phyloP scores from a whole-genome alignment of 2,797 vertebrate species.

The Enteromius viviparus region DNA sequence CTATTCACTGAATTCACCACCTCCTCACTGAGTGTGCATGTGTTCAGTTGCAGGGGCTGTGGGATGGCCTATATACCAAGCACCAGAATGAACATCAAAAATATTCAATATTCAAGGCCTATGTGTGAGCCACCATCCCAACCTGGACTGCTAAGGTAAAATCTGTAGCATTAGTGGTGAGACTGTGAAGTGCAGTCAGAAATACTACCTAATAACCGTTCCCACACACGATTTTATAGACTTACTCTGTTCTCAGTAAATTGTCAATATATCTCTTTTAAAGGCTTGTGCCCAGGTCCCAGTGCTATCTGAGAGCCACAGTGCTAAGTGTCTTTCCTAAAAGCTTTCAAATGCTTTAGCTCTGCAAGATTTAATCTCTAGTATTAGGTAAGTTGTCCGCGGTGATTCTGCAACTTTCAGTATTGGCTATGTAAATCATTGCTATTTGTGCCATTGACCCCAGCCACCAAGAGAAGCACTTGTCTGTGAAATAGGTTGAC shows the following conservation, averaged over 20 bases:
- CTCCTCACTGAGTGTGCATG: not conserved
- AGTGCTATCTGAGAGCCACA: not conserved
- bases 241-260: slow-evolving; percentile 37
- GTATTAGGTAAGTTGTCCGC: slow-evolving; percentile 71
- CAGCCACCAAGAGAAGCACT: slow-evolving; percentile 73
- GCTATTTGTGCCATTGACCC: slow-evolving; percentile 72
- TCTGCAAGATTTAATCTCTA: slow-evolving; percentile 77
- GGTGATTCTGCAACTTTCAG: slow-evolving; percentile 74
- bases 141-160: not conserved
- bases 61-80: not conserved
- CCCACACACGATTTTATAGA: slow-evolving; percentile 26
- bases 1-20: not conserved
- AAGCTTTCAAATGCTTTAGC: slow-evolving; percentile 66
- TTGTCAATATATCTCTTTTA: slow-evolving; percentile 38
- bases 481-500: slow-evolving; percentile 84
- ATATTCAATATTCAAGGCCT: not conserved
- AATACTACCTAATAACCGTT: slow-evolving; percentile 38
- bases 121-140: not conserved
- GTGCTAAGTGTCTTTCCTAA: slow-evolving; percentile 59
- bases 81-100: not conserved
- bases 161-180: not conserved
- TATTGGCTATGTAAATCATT: slow-evolving; percentile 83
- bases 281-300: slow-evolving; percentile 8
- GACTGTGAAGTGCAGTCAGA: slow-evolving; percentile 15
- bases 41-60: not conserved